These are phyloP conservation scores for Gymnocheta viridis DNA, from an alignment of 2,888 invertebrate genomes.

Conservation along the genomic window DNA sequence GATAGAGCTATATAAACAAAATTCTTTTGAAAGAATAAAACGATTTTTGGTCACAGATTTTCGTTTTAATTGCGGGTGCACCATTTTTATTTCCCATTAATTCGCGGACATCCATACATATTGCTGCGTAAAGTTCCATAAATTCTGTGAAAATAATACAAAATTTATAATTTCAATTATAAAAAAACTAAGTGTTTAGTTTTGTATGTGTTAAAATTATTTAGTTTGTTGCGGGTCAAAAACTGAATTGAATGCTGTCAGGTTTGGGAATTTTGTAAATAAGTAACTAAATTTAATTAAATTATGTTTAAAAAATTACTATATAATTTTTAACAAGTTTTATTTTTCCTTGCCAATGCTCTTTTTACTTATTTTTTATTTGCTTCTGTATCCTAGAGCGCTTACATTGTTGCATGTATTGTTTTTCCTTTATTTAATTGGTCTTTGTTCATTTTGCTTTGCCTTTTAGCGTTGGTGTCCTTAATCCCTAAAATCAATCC, in stretches of 20 bases:
- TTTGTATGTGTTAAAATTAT: conserved; percentile 37
- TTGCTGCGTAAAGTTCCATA: conserved; percentile 33
- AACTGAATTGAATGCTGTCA: conserved; percentile 52
- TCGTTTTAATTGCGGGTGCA: conserved; percentile 46
- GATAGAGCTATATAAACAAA: conserved; percentile 29
- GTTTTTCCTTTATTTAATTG: not conserved
- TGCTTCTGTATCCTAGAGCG: not conserved
- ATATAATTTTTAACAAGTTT: not conserved
- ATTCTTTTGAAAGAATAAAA: not conserved
- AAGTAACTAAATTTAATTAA: conserved; percentile 13
- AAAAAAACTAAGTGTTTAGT: conserved; percentile 25
- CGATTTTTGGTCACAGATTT: conserved; percentile 15
- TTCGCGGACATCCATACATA: conserved; percentile 61
- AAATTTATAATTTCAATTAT: conserved; percentile 1
- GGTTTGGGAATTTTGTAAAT: conserved; percentile 59
- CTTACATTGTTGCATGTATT: conserved; percentile 13
- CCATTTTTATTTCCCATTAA: conserved; percentile 42
- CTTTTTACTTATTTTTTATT: not conserved
- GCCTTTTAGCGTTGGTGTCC: conserved; percentile 8
- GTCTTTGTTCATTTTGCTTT: conserved; percentile 31
- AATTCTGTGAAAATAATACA: conserved; percentile 34
- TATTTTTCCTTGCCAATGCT: not conserved
- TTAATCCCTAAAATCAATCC: conserved; percentile 37
- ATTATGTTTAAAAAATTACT: not conserved
- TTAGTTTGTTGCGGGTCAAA: conserved; percentile 39